Evolutionary conservation across 2,888 invertebrate species (phyloP).

Genomic region (Monochamus alternatus): DNA sequence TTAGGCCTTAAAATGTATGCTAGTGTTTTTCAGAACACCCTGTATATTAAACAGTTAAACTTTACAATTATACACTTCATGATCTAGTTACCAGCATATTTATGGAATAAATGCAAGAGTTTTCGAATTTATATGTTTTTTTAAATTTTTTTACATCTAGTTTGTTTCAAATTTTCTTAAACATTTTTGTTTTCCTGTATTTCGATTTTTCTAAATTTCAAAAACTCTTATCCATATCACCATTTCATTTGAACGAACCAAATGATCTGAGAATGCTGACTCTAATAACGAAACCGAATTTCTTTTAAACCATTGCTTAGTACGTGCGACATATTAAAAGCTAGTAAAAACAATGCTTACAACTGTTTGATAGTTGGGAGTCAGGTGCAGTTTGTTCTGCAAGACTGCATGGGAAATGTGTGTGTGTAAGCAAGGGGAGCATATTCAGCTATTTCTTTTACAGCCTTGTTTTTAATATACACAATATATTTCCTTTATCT

Average conservation of each 20-base stretch:
- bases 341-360: slow-evolving; percentile 22
- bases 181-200: too few species aligned
- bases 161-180: too few species aligned
- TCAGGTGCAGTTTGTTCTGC: slow-evolving; percentile 51
- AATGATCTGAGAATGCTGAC: slow-evolving; percentile 8
- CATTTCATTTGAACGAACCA: neutral
- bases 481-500: slow-evolving; percentile 1
- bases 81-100: too few species aligned
- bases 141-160: too few species aligned
- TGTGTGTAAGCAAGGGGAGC: slow-evolving; percentile 28
- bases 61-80: too few species aligned
- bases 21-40: too few species aligned
- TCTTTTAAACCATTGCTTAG: neutral
- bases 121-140: too few species aligned
- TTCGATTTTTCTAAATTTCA: too few species aligned
- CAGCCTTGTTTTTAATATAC: neutral
- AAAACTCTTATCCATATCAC: too few species aligned
- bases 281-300: slow-evolving; percentile 21
- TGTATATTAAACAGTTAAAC: too few species aligned
- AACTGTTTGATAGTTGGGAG: slow-evolving; percentile 32
- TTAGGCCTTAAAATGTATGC: too few species aligned
- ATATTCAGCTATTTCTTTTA: slow-evolving; percentile 35
- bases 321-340: slow-evolving; percentile 18
- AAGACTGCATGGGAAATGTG: slow-evolving; percentile 50
- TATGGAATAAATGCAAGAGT: too few species aligned